Conservation (phyloP, 1,140 invertebrate genomes). For the Campoletis sonorensis region DNA sequence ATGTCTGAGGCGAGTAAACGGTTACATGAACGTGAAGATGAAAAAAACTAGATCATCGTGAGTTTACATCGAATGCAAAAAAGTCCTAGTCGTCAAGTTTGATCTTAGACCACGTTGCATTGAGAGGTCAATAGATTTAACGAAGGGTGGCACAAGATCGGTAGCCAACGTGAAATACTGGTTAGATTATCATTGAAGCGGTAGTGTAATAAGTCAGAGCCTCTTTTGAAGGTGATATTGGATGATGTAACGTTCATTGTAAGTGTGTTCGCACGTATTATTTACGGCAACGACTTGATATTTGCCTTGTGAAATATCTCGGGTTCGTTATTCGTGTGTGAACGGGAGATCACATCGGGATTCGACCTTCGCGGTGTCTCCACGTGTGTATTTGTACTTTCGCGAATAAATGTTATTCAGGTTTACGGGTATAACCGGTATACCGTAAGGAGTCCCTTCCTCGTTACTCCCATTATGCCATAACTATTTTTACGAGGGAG, state of each 20-base stretch:
- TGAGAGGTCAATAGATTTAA: slow-evolving; percentile 16
- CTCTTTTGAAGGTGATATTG: slow-evolving; percentile 60
- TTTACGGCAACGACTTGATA: slow-evolving; percentile 58
- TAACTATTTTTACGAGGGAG: slow-evolving; percentile 61
- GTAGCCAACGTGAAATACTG: slow-evolving; percentile 38
- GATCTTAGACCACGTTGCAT: neutral
- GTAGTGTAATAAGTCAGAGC: slow-evolving; percentile 61
- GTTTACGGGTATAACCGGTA: slow-evolving; percentile 55
- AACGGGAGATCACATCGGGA: neutral
- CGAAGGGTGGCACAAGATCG: neutral
- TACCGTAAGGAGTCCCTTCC: slow-evolving; percentile 57
- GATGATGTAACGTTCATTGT: slow-evolving; percentile 70
- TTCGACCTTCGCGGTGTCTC: neutral
- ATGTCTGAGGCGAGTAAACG: too few species aligned
- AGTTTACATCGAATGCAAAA: neutral
- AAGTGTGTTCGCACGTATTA: slow-evolving; percentile 63
- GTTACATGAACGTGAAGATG: too few species aligned
- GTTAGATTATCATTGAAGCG: slow-evolving; percentile 45
- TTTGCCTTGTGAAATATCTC: slow-evolving; percentile 35
- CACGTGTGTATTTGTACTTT: slow-evolving; percentile 10
- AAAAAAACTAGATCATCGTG: too few species aligned
- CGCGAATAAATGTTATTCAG: slow-evolving; percentile 31
- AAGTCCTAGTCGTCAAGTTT: neutral
- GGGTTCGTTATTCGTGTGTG: slow-evolving; percentile 40
- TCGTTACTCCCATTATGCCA: slow-evolving; percentile 63